These are phyloP conservation scores for Chrysocyon brachyurus DNA, from an alignment of 2,797 vertebrate genomes.

Conservation along the genomic window DNA sequence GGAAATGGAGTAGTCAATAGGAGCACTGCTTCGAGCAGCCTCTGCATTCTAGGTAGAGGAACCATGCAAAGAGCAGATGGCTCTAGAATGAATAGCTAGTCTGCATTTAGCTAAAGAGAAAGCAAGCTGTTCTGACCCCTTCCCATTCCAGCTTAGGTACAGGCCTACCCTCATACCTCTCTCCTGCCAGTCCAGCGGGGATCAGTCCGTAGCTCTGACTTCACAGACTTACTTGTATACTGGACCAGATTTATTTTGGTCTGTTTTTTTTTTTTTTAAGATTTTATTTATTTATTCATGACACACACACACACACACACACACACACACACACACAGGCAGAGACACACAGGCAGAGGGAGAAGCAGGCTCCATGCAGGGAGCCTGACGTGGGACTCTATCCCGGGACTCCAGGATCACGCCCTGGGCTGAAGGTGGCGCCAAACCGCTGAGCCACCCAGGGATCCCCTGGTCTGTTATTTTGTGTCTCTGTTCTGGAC, in stretches of 20 bases:
- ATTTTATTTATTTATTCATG: too few relatives aligned
- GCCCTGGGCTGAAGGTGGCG: too few relatives aligned
- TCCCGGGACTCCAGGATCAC: too few relatives aligned
- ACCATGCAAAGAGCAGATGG: not conserved
- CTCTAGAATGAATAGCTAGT: not conserved
- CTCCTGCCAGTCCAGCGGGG: not conserved
- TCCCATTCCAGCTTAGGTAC: not conserved
- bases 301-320: too few relatives aligned
- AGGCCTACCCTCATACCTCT: not conserved
- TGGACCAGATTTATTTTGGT: conserved; percentile 23
- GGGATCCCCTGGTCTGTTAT: not conserved
- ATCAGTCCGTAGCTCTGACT: not conserved
- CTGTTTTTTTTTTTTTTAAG: not conserved
- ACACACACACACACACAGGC: too few relatives aligned
- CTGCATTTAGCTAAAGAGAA: not conserved
- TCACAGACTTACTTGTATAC: not conserved
- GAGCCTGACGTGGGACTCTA: too few relatives aligned
- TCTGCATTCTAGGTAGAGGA: conserved; percentile 1
- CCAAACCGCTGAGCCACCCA: too few relatives aligned
- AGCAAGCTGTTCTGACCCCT: not conserved
- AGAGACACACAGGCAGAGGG: too few relatives aligned
- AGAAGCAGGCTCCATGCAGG: too few relatives aligned
- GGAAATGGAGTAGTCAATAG: not conserved
- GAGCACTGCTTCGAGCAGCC: not conserved
- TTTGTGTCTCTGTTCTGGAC: conserved; percentile 39